Evolutionary conservation across 2,113 vertebrate species (phyloP).

Genomic region (Crocuta crocuta): DNA sequence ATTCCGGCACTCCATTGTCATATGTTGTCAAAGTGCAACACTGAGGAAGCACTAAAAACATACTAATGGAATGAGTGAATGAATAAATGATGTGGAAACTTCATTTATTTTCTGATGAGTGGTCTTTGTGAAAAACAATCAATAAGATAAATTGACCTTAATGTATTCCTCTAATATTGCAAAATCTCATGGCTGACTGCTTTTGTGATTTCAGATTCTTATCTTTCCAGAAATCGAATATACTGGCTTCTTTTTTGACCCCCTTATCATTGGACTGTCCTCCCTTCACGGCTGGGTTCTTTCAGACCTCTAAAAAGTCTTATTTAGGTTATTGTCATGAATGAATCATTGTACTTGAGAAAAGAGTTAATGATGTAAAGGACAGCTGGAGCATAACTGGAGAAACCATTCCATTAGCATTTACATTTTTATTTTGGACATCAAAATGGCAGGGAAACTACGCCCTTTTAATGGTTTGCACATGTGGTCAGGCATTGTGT

Average conservation of each 20-base stretch:
- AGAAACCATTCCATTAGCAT: neutral
- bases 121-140: neutral
- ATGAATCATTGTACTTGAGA: neutral
- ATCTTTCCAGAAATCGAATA: neutral
- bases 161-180: constrained; percentile 20
- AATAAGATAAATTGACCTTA: neutral
- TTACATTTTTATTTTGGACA: constrained; percentile 13
- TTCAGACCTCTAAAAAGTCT: constrained; percentile 32
- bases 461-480: neutral
- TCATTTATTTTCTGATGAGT: neutral
- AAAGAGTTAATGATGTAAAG: neutral
- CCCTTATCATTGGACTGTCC: neutral
- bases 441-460: constrained; percentile 34
- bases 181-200: neutral
- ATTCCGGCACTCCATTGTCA: neutral
- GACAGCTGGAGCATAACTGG: constrained; percentile 41
- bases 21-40: no score
- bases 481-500: constrained; percentile 51
- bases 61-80: neutral
- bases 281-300: neutral
- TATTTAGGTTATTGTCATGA: constrained; percentile 49
- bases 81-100: neutral
- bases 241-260: constrained; percentile 3
- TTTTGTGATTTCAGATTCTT: neutral
- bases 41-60: neutral